phyloP scores from a whole-genome alignment of 2,888 invertebrate species.

The Schrankia costaestrigalis region DNA sequence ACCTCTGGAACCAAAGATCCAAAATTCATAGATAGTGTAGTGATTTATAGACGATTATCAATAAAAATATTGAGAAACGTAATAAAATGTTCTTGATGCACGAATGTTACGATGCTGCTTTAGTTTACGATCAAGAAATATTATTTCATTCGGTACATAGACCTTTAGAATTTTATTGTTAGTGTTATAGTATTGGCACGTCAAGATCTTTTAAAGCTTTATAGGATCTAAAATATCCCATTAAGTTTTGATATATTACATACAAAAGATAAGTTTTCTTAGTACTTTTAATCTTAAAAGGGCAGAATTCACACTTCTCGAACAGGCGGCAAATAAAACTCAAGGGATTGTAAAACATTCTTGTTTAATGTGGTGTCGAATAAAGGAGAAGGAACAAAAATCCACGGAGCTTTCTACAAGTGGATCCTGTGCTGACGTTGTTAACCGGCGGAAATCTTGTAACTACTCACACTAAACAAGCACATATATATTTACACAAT shows the following conservation, averaged over 20 bases:
- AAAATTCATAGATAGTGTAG: constrained; percentile 45
- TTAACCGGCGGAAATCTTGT: constrained; percentile 40
- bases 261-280: constrained; percentile 35
- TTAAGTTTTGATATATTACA: constrained; percentile 21
- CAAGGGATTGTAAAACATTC: constrained; percentile 51
- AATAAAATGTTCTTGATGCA: constrained; percentile 49
- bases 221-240: too few species aligned
- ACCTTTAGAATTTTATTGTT: constrained; percentile 46
- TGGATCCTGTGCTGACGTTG: constrained; percentile 32
- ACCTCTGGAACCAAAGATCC: constrained; percentile 46
- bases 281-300: constrained; percentile 45
- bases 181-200: constrained; percentile 32
- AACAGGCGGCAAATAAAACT: constrained; percentile 47
- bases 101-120: constrained; percentile 39
- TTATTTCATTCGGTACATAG: constrained; percentile 56
- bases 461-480: constrained; percentile 31
- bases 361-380: constrained; percentile 36
- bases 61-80: constrained; percentile 60
- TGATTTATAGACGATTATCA: constrained; percentile 62
- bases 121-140: constrained; percentile 52
- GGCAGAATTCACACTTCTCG: constrained; percentile 60
- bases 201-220: constrained; percentile 32
- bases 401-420: constrained; percentile 40
- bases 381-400: constrained; percentile 37
- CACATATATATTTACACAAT: constrained; percentile 3